Base-by-base conservation (phyloP, 2,797 vertebrate genomes). In the Sebastes vulpes region DNA sequence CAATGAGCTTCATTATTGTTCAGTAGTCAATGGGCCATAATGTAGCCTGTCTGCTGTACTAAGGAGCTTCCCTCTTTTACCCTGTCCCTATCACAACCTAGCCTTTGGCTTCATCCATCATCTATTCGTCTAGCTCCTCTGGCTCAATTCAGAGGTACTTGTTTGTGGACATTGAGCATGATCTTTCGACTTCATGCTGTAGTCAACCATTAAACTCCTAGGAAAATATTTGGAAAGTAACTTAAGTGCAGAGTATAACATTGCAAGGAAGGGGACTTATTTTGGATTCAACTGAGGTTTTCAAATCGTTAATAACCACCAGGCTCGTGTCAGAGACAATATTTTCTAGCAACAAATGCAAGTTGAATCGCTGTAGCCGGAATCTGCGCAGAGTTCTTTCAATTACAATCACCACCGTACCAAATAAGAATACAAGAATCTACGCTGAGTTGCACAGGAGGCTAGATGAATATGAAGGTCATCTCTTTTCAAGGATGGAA, bases 231-330 rank as follows among this genome's bases (percentile, higher is more conserved):
- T 89, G 72, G 69, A 84, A 52, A 9, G 60, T 64, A 65, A 48
- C 72, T 65, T 68, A 63, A 75, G 63, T 4, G 9, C 20, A 26
- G 53, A 65, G 68, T 74, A 58, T 78, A 71, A 72, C 56, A 60
- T 76, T 87, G 73, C 75, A 78, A 76, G 65, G 54, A 84, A 61
- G 10, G 58, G 50, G 52, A 85, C 89, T 90, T 83, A 87, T 72
- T 88, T 83, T 82, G 72, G 81, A 92, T 81, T 64, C 52, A 77
- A 56, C 38, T 68, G 50, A 84, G 79, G 65, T 86, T 92, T 91
- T 82, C 4, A 85, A 87, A 77, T 21, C 21, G 48, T 75, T 83
- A 86, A 89, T 70, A 87, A 85, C 71, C 14, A 70, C 46, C 46
- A 5, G 42, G 61, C 32, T 71, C 4, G 9, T 73, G 68, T 89